Evolutionary conservation across 2,888 invertebrate species (phyloP).

Genomic region (Mellilla xanthometata): DNA sequence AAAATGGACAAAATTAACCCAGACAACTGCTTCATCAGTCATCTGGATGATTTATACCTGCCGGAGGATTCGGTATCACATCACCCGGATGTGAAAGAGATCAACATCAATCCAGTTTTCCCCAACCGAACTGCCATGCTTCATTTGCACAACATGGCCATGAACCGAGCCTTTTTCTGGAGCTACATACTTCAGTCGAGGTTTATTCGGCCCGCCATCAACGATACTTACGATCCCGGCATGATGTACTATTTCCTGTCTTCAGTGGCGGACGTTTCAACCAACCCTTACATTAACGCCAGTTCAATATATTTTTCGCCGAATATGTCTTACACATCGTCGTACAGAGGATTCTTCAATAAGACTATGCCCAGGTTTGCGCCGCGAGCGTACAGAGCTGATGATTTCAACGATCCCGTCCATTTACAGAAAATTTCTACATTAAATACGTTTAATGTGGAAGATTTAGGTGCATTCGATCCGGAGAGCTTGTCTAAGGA

Average conservation of each 20-base stretch:
- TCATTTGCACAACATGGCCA: slow-evolving; percentile 98
- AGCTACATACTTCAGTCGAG: slow-evolving; percentile 96
- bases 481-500: slow-evolving; percentile 91
- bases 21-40: slow-evolving; percentile 95
- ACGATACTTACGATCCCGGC: slow-evolving; percentile 97
- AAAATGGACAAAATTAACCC: slow-evolving; percentile 91
- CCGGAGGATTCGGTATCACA: slow-evolving; percentile 94
- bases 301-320: slow-evolving; percentile 97
- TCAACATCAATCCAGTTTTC: slow-evolving; percentile 96
- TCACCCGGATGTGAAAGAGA: slow-evolving; percentile 95
- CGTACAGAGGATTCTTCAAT: slow-evolving; percentile 97
- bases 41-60: slow-evolving; percentile 91
- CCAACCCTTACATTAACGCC: slow-evolving; percentile 95
- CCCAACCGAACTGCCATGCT: slow-evolving; percentile 96
- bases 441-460: slow-evolving; percentile 93
- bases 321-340: slow-evolving; percentile 96
- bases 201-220: slow-evolving; percentile 94
- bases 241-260: slow-evolving; percentile 99
- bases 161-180: slow-evolving; percentile 97
- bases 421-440: slow-evolving; percentile 97
- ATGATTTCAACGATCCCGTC: slow-evolving; percentile 98
- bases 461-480: slow-evolving; percentile 93
- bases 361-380: slow-evolving; percentile 97
- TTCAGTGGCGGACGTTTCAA: slow-evolving; percentile 96
- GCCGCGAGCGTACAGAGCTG: slow-evolving; percentile 94